Evolutionary conservation across 1,140 invertebrate species (phyloP).

Genomic region (Rhyacophila brunnea): DNA sequence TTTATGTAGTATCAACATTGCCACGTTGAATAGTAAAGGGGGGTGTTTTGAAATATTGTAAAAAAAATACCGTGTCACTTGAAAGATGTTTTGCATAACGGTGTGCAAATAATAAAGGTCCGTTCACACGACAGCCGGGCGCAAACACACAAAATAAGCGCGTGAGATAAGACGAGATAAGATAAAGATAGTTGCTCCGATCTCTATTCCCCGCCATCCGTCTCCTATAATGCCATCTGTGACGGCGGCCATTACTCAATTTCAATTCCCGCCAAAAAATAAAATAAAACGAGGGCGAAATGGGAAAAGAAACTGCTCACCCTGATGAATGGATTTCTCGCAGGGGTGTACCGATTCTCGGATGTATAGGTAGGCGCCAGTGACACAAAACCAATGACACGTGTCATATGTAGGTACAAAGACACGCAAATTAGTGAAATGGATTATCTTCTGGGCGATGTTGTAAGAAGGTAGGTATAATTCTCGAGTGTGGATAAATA

Average conservation of each 20-base stretch:
- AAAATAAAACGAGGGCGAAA: constrained; percentile 35
- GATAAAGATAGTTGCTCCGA: constrained; percentile 39
- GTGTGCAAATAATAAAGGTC: background rate
- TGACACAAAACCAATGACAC: no score
- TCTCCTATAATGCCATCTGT: constrained; percentile 54
- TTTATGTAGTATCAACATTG: no score
- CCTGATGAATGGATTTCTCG: constrained; percentile 31
- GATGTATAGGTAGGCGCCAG: no score
- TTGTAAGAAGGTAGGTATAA: no score
- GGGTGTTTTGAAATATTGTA: no score
- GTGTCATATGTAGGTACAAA: no score
- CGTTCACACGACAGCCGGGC: background rate
- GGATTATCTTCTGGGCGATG: no score
- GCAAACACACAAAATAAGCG: background rate
- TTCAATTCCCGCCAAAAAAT: constrained; percentile 50
- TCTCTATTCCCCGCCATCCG: constrained; percentile 51
- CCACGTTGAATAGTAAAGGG: no score
- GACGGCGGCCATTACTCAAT: constrained; percentile 53
- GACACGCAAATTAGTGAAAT: no score
- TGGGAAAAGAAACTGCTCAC: constrained; percentile 28
- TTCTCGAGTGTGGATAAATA: no score
- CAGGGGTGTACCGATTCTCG: background rate
- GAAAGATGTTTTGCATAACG: no score
- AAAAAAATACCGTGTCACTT: no score
- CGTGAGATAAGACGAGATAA: constrained; percentile 9